These are phyloP conservation scores for Dryoscopus gambensis DNA, from an alignment of 2,113 vertebrate species.

Conservation along the genomic window DNA sequence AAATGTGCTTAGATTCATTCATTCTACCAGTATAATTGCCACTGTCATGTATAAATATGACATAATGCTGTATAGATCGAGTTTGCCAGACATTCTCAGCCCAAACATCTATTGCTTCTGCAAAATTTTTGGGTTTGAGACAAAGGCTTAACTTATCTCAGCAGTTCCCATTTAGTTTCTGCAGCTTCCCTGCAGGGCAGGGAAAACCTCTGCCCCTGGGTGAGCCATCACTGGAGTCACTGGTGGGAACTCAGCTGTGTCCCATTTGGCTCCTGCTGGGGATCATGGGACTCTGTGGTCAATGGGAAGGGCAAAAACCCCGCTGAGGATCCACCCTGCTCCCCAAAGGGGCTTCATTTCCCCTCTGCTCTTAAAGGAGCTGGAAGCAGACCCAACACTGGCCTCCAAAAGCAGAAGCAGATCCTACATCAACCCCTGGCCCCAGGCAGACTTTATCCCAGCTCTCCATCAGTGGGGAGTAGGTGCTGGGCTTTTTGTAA, in stretches of 20 bases:
- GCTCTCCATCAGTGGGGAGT: background rate
- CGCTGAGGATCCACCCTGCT: background rate
- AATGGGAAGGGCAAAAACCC: background rate
- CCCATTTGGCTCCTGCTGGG: background rate
- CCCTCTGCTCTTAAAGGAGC: background rate
- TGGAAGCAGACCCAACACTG: background rate
- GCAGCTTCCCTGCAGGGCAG: background rate
- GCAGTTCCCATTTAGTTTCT: conserved; percentile 1
- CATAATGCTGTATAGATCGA: rapidly evolving
- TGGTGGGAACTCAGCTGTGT: conserved; percentile 14
- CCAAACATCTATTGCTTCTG: background rate
- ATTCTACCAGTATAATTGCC: background rate
- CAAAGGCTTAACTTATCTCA: conserved; percentile 10
- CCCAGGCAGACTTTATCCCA: background rate
- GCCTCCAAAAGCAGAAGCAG: background rate
- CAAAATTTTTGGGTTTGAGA: background rate
- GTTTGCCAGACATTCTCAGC: background rate
- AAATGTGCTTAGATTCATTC: background rate
- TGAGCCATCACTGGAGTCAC: background rate
- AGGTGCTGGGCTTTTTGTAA: background rate
- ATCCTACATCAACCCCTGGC: background rate
- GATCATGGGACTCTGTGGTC: background rate
- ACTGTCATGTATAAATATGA: background rate
- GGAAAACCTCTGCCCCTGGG: background rate
- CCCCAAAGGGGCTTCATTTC: background rate